Evolutionary conservation across 2,797 vertebrate genomes (phyloP).

Genomic region (Poliocrania exsul): DNA sequence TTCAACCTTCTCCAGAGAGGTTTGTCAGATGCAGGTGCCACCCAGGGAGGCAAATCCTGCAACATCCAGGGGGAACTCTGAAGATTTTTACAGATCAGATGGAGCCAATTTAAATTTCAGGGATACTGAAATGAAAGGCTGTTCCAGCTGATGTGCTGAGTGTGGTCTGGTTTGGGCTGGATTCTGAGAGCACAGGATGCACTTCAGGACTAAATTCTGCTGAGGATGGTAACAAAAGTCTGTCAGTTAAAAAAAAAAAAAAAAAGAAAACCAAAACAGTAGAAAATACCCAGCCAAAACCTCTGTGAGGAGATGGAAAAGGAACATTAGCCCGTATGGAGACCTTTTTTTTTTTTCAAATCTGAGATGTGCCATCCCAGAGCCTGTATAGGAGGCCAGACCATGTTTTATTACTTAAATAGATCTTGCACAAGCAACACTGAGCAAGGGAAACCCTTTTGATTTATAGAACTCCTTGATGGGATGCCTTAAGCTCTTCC

Average conservation of each 20-base stretch:
- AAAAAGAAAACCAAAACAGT: background rate
- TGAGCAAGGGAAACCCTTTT: slow-evolving; percentile 51
- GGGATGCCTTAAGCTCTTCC: slow-evolving; percentile 35
- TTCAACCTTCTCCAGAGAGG: background rate
- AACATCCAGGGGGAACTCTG: background rate
- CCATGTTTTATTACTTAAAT: slow-evolving; percentile 60
- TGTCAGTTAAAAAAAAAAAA: background rate
- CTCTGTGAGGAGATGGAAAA: background rate
- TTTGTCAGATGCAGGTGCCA: background rate
- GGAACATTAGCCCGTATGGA: background rate
- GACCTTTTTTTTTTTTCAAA: background rate
- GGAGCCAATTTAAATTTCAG: background rate
- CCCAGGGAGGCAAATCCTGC: background rate
- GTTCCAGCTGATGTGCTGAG: background rate
- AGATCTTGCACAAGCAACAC: slow-evolving; percentile 31
- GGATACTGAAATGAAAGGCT: background rate
- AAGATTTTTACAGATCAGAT: background rate
- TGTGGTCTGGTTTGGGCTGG: background rate
- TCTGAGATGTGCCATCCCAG: slow-evolving; percentile 9
- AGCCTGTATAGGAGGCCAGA: background rate
- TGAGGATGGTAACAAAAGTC: background rate
- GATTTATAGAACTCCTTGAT: slow-evolving; percentile 44
- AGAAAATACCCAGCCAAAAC: background rate
- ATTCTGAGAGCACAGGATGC: background rate
- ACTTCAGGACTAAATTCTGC: background rate